phyloP scores from a whole-genome alignment of 2,797 vertebrate genomes.

The Cyprinella venusta region DNA sequence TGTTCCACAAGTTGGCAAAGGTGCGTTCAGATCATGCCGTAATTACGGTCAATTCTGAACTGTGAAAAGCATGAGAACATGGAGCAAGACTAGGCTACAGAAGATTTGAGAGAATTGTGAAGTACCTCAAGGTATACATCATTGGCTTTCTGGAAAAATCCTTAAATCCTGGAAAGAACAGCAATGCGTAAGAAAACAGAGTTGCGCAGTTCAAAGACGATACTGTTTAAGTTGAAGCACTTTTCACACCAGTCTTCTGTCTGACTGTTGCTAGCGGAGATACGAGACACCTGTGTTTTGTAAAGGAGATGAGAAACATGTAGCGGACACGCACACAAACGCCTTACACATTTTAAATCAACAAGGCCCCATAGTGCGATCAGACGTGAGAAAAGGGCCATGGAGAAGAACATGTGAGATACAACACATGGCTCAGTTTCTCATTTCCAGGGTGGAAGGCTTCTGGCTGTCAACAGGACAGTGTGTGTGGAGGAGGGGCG shows the following conservation, averaged over 20 bases:
- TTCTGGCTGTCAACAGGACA: conserved; percentile 68
- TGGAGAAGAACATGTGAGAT: conserved; percentile 67
- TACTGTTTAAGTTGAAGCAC: not conserved
- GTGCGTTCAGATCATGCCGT: no score
- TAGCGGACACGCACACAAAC: conserved; percentile 56
- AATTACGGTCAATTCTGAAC: no score
- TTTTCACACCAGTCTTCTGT: conserved; percentile 13
- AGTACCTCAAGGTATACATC: conserved; percentile 4
- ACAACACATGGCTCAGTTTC: conserved; percentile 65
- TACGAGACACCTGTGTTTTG: conserved; percentile 61
- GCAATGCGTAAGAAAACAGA: not conserved
- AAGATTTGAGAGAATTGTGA: not conserved
- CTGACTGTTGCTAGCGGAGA: not conserved
- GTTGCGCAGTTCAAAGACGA: not conserved
- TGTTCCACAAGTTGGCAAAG: no score
- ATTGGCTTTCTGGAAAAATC: conserved; percentile 18
- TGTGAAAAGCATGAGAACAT: not conserved
- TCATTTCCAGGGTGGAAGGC: conserved; percentile 59
- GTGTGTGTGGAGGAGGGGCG: conserved; percentile 39
- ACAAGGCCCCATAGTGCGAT: conserved; percentile 63
- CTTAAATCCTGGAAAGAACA: conserved; percentile 28
- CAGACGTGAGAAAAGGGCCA: conserved; percentile 62
- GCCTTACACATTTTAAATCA: conserved; percentile 63
- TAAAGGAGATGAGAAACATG: conserved; percentile 56
- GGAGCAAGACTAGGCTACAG: not conserved